Evolutionary conservation across 2,797 vertebrate genomes (phyloP).

Genomic region (Limnodromus scolopaceus): DNA sequence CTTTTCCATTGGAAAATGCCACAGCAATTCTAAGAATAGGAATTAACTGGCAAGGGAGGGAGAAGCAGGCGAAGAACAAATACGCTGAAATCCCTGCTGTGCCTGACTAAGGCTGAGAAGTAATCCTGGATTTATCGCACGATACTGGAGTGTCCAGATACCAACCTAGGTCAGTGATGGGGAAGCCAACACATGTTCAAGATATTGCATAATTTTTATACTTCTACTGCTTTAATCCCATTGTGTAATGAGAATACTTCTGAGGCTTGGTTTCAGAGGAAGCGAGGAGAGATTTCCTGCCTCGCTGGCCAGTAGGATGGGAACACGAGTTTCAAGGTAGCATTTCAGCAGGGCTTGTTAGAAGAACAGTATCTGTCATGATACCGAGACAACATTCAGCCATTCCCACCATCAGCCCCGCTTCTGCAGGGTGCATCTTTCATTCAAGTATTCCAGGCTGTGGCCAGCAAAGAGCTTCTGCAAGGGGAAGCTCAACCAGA

Average conservation of each 20-base stretch:
- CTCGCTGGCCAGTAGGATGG: background rate
- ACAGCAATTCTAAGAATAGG: background rate
- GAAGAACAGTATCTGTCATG: background rate
- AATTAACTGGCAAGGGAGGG: background rate
- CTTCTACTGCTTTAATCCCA: background rate
- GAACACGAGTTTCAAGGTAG: background rate
- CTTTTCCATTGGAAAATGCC: background rate
- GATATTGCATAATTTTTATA: background rate
- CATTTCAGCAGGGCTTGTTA: background rate
- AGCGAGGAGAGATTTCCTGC: background rate
- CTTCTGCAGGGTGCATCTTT: background rate
- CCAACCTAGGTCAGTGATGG: fast-evolving
- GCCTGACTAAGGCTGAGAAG: background rate
- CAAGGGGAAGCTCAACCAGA: background rate
- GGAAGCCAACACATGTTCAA: background rate
- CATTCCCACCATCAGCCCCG: background rate
- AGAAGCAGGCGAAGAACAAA: background rate
- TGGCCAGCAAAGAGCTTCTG: background rate
- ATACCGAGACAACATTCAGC: background rate
- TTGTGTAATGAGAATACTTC: background rate
- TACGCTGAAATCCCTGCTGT: background rate
- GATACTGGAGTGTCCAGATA: background rate
- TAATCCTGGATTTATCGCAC: background rate
- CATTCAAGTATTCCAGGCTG: background rate
- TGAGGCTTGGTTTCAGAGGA: background rate